Percentiles rank a stretch among this genome's conserved stretches.
Conservation (phyloP, 1,140 invertebrate species). For the Macrobrachium rosenbergii region DNA sequence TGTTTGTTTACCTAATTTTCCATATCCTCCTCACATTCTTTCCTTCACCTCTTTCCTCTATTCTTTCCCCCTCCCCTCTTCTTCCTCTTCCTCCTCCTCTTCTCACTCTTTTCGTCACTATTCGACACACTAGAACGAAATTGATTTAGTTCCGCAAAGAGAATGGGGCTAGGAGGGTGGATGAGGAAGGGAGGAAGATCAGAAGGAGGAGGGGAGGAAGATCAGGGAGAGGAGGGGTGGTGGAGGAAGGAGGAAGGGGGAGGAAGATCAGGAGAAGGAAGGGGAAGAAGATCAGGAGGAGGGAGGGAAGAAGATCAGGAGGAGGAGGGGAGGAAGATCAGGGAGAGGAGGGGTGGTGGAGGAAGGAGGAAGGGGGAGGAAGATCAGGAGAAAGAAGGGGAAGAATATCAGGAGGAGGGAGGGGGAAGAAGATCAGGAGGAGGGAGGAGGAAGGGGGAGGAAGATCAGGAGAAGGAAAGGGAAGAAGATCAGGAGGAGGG, state of each 20-base stretch:
- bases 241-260: neutral
- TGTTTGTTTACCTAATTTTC: no score
- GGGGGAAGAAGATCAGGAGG: no score
- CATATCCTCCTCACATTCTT: neutral
- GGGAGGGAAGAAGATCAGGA: neutral
- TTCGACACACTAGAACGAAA: slow-evolving; percentile 1
- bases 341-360: neutral
- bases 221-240: neutral
- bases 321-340: neutral
- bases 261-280: neutral
- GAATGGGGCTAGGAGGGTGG: neutral
- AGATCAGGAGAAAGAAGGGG: neutral
- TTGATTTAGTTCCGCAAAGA: neutral
- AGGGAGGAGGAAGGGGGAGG: neutral
- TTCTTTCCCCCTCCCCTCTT: neutral
- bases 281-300: neutral
- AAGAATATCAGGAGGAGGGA: neutral
- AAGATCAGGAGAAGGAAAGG: neutral
- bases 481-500: neutral
- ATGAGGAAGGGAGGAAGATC: slow-evolving; percentile 3
- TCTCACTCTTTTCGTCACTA: neutral
- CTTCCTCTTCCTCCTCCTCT: neutral
- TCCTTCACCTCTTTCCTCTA: neutral
- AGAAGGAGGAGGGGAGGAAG: neutral
- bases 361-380: neutral